Evolutionary conservation across 2,113 vertebrate species (phyloP).

Genomic region (Neotoma lepida): DNA sequence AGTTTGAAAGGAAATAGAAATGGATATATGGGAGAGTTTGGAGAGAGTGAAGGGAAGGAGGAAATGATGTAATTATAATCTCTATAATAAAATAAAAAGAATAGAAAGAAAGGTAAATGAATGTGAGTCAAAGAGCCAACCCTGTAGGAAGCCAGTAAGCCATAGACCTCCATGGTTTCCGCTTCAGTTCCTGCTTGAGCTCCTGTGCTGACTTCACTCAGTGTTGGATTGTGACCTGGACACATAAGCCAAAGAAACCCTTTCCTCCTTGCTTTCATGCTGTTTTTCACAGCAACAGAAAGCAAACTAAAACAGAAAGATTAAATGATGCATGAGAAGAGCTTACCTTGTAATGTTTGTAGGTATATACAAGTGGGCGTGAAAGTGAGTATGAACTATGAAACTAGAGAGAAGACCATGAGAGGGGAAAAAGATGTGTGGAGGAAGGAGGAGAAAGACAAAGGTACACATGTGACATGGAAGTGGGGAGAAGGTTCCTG

Average conservation of each 20-base stretch:
- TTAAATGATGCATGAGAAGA: neutral
- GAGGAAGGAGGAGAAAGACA: neutral
- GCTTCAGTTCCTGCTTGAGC: neutral
- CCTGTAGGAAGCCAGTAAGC: neutral
- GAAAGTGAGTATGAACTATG: neutral
- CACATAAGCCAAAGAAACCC: neutral
- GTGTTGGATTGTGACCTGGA: neutral
- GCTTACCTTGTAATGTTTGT: neutral
- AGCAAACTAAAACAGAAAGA: neutral
- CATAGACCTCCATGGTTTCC: accelerated
- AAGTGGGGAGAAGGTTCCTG: too few species aligned
- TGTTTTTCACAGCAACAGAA: neutral
- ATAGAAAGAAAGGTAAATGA: neutral
- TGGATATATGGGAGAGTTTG: neutral
- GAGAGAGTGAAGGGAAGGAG: neutral
- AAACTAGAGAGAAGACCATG: neutral
- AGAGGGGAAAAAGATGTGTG: neutral
- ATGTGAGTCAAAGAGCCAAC: neutral
- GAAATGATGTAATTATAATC: neutral
- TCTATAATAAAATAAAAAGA: neutral
- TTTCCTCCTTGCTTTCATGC: neutral
- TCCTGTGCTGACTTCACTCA: neutral
- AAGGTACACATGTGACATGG: neutral
- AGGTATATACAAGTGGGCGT: too few species aligned
- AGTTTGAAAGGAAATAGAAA: neutral